Evolutionary conservation across 2,113 vertebrate genomes (phyloP), one percentile per base, ranked within the genome.

Genomic region (Piaya cayana): DNA sequence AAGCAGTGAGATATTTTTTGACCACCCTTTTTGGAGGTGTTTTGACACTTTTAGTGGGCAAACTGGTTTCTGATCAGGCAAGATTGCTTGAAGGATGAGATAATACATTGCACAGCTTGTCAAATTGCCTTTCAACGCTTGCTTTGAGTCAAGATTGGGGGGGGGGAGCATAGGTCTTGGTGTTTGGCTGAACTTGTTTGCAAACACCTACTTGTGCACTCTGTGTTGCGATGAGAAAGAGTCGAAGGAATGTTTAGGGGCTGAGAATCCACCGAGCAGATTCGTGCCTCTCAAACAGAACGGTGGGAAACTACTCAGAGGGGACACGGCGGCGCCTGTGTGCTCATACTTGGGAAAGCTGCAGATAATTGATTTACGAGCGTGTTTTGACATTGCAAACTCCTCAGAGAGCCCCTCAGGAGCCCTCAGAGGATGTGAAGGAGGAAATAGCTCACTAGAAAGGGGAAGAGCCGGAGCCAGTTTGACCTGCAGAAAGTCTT

Each of bases 371-470:
- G 90, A 90, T 95, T 97, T 92, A 95, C 0, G 49, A 86, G 60
- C 3, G 23, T 92, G 72, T 90, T 96, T 94, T 74, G 86, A 90
- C 95, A 86, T 63, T 16, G 32, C 63, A 74, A 11, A 34, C 91
- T 92, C 94, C 94, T 93, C 27, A 14, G 86, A 96, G 96, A 93
- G 80, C 79, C 74, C 64, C 82, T 93, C 82, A 59, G 91, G 52
- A 70, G 82, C 55, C 64, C 42, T 70, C 67, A 23, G 88, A 83
- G 63, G 82, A 93, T 2, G 6, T 11, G 37, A 71, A 92, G 94
- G 30, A 88, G 76, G 92, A 86, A 96, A 36, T 0, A 43, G 68
- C 70, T 83, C 82, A 77, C 83, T 25, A 74, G 82, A 78, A 92
- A 68, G 72, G 32, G 55, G 47, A 52, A 93, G 80, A 86, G 14